Percentiles rank a stretch among this genome's conserved stretches.
These are phyloP conservation scores for Drosophila tropicalis DNA, from an alignment of 1,140 invertebrate genomes.

Conservation along the genomic window DNA sequence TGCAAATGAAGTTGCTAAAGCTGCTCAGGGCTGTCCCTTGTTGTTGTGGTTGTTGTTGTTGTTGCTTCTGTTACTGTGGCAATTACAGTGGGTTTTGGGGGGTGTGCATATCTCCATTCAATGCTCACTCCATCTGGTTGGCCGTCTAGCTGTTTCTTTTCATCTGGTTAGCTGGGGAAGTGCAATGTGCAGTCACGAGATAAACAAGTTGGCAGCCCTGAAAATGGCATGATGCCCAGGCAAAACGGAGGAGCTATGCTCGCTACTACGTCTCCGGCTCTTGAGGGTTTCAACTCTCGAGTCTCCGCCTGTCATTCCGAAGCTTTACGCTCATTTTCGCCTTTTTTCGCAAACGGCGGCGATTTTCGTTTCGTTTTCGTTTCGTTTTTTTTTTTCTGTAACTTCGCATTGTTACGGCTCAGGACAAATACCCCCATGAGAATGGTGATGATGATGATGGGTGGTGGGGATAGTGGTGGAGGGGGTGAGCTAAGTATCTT, in stretches of 20 bases:
- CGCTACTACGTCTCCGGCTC: constrained; percentile 1
- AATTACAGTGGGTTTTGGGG: constrained; percentile 58
- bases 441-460: not conserved
- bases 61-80: constrained; percentile 47
- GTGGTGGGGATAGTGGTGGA: not conserved
- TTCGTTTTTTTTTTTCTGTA: too few relatives aligned
- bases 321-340: constrained; percentile 78
- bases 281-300: not conserved
- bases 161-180: not conserved
- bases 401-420: constrained; percentile 46
- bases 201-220: constrained; percentile 75
- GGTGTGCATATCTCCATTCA: too few relatives aligned
- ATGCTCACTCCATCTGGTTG: too few relatives aligned
- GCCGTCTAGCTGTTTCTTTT: constrained; percentile 5
- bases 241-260: constrained; percentile 1
- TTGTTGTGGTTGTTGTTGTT: constrained; percentile 39
- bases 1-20: constrained; percentile 77
- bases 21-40: constrained; percentile 48
- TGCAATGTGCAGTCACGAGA: constrained; percentile 66
- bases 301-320: constrained; percentile 62
- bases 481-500: constrained; percentile 37
- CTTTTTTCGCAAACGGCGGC: constrained; percentile 58
- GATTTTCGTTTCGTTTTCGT: constrained; percentile 39
- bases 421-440: constrained; percentile 44
- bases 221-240: constrained; percentile 51